These are phyloP conservation scores for Melipona beecheii DNA, from an alignment of 2,888 invertebrate species.

Conservation along the genomic window DNA sequence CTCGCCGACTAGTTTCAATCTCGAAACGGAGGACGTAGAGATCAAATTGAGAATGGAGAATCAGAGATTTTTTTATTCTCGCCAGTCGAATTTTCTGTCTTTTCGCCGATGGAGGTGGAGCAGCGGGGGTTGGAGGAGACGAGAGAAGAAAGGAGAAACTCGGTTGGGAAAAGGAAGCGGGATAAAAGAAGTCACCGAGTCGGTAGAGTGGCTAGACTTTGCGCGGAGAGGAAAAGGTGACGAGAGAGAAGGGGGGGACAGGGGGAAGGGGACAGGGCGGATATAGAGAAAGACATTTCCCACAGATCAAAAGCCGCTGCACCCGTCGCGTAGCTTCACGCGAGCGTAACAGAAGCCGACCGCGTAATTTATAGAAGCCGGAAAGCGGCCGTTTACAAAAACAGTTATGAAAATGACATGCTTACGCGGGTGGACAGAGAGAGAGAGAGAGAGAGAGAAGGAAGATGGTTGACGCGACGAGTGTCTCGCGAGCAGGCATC, in stretches of 20 bases:
- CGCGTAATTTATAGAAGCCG: constrained; percentile 79
- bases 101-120: no score
- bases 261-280: constrained; percentile 43
- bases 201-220: constrained; percentile 70
- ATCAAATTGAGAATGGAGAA: no score
- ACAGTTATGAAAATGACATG: constrained; percentile 81
- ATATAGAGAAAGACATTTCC: constrained; percentile 77
- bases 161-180: constrained; percentile 75
- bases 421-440: constrained; percentile 52
- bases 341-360: constrained; percentile 53
- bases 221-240: constrained; percentile 36
- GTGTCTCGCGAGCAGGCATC: constrained; percentile 22
- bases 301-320: constrained; percentile 78
- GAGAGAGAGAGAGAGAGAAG: neutral
- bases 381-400: constrained; percentile 80
- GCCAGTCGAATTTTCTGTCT: neutral
- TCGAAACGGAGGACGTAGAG: no score
- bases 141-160: constrained; percentile 18
- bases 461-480: constrained; percentile 30
- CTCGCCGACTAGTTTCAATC: no score
- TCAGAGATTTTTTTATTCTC: no score
- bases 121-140: neutral
- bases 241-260: constrained; percentile 43
- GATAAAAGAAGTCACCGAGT: constrained; percentile 75
- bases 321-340: constrained; percentile 48